Evolutionary conservation across 2,888 invertebrate species (phyloP).

Genomic region (Achlya flavicornis): DNA sequence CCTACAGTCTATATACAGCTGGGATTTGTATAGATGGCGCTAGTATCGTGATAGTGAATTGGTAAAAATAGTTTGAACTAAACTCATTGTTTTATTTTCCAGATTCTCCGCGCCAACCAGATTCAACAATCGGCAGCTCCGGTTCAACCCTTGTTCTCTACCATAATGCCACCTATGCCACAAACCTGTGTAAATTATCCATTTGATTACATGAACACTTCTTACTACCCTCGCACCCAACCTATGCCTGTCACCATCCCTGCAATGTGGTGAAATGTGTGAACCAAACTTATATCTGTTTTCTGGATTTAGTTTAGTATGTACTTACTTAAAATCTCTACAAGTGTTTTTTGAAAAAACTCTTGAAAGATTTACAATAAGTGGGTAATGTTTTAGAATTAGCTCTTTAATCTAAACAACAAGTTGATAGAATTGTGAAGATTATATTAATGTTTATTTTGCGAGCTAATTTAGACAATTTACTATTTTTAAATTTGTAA

Average conservation of each 20-base stretch:
- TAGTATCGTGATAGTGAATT: neutral
- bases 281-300: conserved; percentile 18
- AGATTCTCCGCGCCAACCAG: conserved; percentile 57
- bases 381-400: neutral
- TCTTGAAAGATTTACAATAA: neutral
- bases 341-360: neutral
- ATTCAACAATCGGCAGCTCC: conserved; percentile 49
- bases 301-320: conserved; percentile 1
- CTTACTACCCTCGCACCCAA: conserved; percentile 48
- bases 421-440: neutral
- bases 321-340: neutral
- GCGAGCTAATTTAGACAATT: neutral
- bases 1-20: no score
- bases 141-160: conserved; percentile 47
- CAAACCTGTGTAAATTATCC: conserved; percentile 48
- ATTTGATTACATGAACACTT: conserved; percentile 52
- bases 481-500: neutral
- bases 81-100: conserved; percentile 17
- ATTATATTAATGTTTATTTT: neutral
- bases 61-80: no score
- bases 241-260: conserved; percentile 48
- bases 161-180: conserved; percentile 43
- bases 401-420: neutral
- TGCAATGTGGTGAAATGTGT: conserved; percentile 56
- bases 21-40: no score